Base-by-base conservation (phyloP, 2,888 invertebrate genomes). In the Meloe dianella region DNA sequence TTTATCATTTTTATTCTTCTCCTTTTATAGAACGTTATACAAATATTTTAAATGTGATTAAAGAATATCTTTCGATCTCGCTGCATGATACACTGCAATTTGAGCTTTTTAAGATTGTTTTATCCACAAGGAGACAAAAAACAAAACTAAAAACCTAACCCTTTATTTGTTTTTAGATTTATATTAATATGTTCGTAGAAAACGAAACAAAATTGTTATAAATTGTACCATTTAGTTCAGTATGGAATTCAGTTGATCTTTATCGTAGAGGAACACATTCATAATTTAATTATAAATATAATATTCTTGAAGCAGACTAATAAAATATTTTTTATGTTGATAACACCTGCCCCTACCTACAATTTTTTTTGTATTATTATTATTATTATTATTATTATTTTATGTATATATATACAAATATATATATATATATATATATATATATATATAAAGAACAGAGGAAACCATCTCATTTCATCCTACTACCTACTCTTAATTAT, bases 401-500 rank as follows among this genome's bases (percentile, higher is more conserved):
- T n/a, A n/a, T n/a, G n/a, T n/a, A n/a, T n/a, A n/a, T n/a, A n/a
- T n/a, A n/a, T n/a, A n/a, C n/a, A n/a, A n/a, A n/a, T 38, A n/a
- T 41, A 41, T 35, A 35, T 22, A 22, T 22, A 47, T 20, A 51
- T 24, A 51, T n/a, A 5, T 54, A n/a, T 38, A n/a, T 41, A 41
- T 35, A 35, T 22, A 22, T 22, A 47, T 20, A 51, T 24, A 51
- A 51, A n/a, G n/a, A n/a, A 65, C 65, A 59, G 54, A 57, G 58
- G 64, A 54, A 54, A 54, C 54, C 66, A 51, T 67, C 65, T 71
- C 70, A 54, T 67, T 69, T 65, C 61, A 60, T 64, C 71, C 54
- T 54, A 54, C 54, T 69, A 66, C 69, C 70, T 73, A 64, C 71
- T 71, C 70, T 74, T 74, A 73, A 74, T 74, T 73, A 73, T 74